Percentiles rank a stretch among this genome's conserved stretches.
Evolutionary conservation across 2,797 vertebrate species (phyloP).

Genomic region (Gastrophryne carolinensis): DNA sequence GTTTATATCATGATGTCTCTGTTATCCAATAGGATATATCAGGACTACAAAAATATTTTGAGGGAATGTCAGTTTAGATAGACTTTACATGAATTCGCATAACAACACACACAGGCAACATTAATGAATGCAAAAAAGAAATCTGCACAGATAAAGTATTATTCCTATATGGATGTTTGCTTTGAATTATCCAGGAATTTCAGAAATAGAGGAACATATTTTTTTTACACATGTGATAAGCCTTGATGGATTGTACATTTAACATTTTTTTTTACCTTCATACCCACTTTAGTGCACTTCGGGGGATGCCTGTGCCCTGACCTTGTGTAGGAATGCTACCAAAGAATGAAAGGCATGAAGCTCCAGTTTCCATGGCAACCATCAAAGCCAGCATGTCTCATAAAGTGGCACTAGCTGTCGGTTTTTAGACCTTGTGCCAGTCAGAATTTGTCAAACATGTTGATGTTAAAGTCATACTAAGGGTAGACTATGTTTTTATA

Average conservation of each 20-base stretch:
- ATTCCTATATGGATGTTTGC: neutral
- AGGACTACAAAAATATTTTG: too few relatives aligned
- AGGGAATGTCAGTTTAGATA: too few relatives aligned
- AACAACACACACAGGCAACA: too few relatives aligned
- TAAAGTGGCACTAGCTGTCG: neutral
- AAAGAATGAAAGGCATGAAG: conserved; percentile 1
- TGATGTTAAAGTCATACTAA: neutral
- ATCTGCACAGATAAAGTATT: neutral
- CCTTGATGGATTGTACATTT: neutral
- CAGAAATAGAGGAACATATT: neutral
- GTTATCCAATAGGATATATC: too few relatives aligned
- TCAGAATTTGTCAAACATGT: neutral
- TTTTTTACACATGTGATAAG: neutral
- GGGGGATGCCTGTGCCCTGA: neutral
- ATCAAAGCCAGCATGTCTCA: neutral
- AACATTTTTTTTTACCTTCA: neutral
- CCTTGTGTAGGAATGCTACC: conserved; percentile 19
- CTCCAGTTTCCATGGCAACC: conserved; percentile 35
- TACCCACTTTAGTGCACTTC: neutral
- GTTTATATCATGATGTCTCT: too few relatives aligned
- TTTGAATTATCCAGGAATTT: neutral
- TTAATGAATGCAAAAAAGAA: too few relatives aligned
- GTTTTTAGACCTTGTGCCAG: neutral
- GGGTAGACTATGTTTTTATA: too few relatives aligned
- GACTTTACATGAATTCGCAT: too few relatives aligned